Evolutionary conservation across 2,888 invertebrate species (phyloP).

Genomic region (Allacma fusca): DNA sequence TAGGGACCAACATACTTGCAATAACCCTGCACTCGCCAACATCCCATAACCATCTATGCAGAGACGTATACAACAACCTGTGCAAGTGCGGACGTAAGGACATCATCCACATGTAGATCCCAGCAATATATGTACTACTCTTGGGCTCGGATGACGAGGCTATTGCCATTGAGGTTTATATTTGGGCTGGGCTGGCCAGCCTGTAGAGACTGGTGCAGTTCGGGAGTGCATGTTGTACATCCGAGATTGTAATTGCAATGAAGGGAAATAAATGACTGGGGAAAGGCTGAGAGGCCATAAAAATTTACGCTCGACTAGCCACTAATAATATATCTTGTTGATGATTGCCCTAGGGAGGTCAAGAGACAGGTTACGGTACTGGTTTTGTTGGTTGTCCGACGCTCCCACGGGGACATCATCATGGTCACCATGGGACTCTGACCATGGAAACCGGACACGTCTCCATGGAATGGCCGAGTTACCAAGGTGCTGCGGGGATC

Average conservation of each 20-base stretch:
- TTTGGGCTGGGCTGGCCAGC: too few species aligned
- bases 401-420: slow-evolving; percentile 57
- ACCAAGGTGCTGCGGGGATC: slow-evolving; percentile 53
- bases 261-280: background rate
- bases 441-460: slow-evolving; percentile 52
- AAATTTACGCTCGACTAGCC: slow-evolving; percentile 38
- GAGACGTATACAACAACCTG: too few species aligned
- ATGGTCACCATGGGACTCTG: slow-evolving; percentile 42
- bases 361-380: slow-evolving; percentile 50
- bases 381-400: slow-evolving; percentile 60
- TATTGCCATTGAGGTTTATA: too few species aligned
- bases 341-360: slow-evolving; percentile 53
- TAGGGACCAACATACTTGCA: too few species aligned
- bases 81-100: too few species aligned
- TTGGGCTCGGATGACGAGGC: too few species aligned
- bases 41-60: too few species aligned
- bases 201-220: too few species aligned
- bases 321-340: slow-evolving; percentile 43
- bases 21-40: too few species aligned
- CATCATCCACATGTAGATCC: too few species aligned
- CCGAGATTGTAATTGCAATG: slow-evolving; percentile 8
- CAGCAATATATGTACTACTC: too few species aligned
- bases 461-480: slow-evolving; percentile 60
- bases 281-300: slow-evolving; percentile 26
- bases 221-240: background rate